Evolutionary conservation across 2,888 invertebrate species (phyloP), one percentile per base, ranked within the genome.

Genomic region (Phania funesta): DNA sequence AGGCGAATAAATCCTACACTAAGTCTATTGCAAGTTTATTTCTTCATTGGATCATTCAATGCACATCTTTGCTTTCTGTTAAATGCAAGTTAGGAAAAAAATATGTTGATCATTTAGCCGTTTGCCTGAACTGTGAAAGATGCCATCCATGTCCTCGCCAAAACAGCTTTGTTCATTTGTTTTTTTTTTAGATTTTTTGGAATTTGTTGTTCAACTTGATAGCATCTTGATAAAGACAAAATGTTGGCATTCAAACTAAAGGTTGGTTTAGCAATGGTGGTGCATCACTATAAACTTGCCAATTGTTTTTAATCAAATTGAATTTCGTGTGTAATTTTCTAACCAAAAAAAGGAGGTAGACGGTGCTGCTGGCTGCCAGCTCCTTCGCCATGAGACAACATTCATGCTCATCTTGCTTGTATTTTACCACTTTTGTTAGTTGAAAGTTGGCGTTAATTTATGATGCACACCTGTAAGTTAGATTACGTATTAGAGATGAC

Each of bases 381-480:
- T 56, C 22, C 65, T 56, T 16, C 20, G 38, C 26, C 56, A 16
- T 26, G 18, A 56, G 35, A n/a, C 41, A 50, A 18, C 11, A 38
- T 44, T 35, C 16, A 32, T 26, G 29, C 13, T 62, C 24, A 68
- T 60, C 35, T 60, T 52, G 35, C 29, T 6, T 52, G 24, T 48
- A 32, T 20, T 52, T 5, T 16, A n/a, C 9, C 50, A 32, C 38
- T 56, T 56, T 16, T 18, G 22, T 24, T 18, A 22, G 68, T 77
- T 70, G 60, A 74, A 79, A 77, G 68, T 78, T 81, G 82, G 84
- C 84, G 87, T 86, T 86, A 87, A 88, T 88, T 88, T 88, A 88
- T 88, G 85, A 85, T 85, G 88, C 86, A 87, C 88, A 88, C 88
- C 88, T 88, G 88, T 85, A 83, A 60, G 35, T 86, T 87, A 83